Evolutionary conservation across 1,140 invertebrate species (phyloP).

Genomic region (Zaprionus ornatus): DNA sequence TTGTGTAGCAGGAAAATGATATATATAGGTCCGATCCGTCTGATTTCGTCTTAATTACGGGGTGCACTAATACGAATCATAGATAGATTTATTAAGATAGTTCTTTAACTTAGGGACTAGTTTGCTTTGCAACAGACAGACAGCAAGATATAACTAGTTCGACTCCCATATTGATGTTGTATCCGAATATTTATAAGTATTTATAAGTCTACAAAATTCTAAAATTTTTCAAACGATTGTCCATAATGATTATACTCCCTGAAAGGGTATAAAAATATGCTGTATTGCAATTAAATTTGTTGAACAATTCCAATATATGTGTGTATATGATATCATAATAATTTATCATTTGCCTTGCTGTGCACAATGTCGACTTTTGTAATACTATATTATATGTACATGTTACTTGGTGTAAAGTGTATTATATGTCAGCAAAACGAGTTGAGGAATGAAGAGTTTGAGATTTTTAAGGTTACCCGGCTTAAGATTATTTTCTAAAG

Average conservation of each 20-base stretch:
- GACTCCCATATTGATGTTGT: too few relatives aligned
- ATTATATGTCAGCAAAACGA: neutral
- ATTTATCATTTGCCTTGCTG: neutral
- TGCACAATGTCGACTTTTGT: slow-evolving; percentile 13
- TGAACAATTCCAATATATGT: neutral
- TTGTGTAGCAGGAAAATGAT: too few relatives aligned
- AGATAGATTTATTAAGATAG: neutral
- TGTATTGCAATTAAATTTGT: slow-evolving; percentile 3
- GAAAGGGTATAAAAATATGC: slow-evolving; percentile 4
- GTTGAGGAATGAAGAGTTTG: slow-evolving; percentile 16
- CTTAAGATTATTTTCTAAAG: too few relatives aligned
- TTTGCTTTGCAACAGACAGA: too few relatives aligned
- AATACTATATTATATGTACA: neutral
- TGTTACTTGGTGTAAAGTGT: neutral
- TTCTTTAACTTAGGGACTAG: too few relatives aligned
- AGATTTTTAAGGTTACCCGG: slow-evolving; percentile 26
- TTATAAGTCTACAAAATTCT: too few relatives aligned
- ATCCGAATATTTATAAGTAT: too few relatives aligned
- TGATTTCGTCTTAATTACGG: too few relatives aligned
- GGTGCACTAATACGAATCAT: too few relatives aligned
- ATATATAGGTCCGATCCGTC: too few relatives aligned
- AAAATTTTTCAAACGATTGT: too few relatives aligned
- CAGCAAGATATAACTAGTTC: too few relatives aligned
- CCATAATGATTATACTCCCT: neutral
- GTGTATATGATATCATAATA: neutral